phyloP scores from a whole-genome alignment of 2,888 invertebrate species.

The Nemurella pictetii region DNA sequence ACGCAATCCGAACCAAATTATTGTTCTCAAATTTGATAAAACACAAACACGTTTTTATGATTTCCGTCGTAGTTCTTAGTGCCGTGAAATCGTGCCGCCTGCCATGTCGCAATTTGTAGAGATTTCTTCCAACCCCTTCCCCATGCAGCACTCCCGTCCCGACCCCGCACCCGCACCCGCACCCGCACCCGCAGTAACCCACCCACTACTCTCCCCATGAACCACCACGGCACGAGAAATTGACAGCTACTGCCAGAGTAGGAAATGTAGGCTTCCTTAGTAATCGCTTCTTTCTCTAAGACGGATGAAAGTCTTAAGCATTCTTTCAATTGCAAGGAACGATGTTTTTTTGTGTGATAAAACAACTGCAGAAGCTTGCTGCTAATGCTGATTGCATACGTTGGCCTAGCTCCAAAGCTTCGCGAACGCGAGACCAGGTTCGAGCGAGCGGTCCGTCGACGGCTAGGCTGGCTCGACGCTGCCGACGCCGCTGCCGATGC shows the following conservation, averaged over 20 bases:
- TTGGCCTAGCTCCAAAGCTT: background rate
- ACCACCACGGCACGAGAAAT: background rate
- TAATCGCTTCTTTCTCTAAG: background rate
- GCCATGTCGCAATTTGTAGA: background rate
- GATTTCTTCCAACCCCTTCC: background rate
- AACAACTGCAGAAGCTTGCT: background rate
- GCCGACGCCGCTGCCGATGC: background rate
- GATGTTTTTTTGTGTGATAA: background rate
- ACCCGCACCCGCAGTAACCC: background rate
- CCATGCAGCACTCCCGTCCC: background rate
- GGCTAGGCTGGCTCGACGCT: background rate
- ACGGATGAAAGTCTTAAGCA: background rate
- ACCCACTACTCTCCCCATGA: background rate
- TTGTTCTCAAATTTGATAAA: constrained; percentile 12
- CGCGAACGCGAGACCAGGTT: too few species aligned
- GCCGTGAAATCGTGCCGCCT: background rate
- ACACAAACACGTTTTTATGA: constrained; percentile 11
- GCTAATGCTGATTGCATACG: background rate
- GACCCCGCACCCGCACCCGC: background rate
- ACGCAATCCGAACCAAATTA: constrained; percentile 2
- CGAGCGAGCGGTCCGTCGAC: background rate
- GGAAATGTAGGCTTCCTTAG: background rate
- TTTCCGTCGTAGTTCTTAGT: background rate
- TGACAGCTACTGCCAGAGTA: background rate
- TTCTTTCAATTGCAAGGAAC: background rate